Evolutionary conservation across 2,888 invertebrate species (phyloP), one percentile per base, ranked within the genome.

Genomic region (Euspilapteryx auroguttella): DNA sequence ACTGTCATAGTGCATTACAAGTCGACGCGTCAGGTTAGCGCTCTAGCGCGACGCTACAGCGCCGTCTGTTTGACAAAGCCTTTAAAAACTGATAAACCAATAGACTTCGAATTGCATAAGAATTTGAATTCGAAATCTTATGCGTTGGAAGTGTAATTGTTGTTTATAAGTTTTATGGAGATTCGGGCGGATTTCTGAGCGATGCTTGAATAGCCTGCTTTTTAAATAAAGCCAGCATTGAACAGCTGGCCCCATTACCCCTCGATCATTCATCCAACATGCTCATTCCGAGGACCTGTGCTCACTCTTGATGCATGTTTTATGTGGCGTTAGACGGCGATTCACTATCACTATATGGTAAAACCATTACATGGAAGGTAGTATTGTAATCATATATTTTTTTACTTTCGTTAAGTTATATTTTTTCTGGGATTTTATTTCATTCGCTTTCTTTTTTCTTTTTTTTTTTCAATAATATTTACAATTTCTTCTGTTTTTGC

Each of bases 331-430:
- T 13, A 23, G 37, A 39, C 47, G 48, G 49, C 57, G 53, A 58
- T 55, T 64, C 61, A 64, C 65, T 55, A 50, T 55, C 57, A 58
- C 55, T 47, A 56, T 53, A 64, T 58, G 73, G 71, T 69, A 63
- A 69, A 61, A 64, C 56, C 61, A 63, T 59, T 51, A 56, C 50
- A 58, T 51, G 49, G 42, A 68, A 75, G 75, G 75, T 75, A 75
- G 68, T 73, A 71, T 69, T 61, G 69, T 59, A 57, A 55, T 43
- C 36, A 45, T 64, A 62, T 44, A 65, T 64, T 68, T 56, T 56
- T 43, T 52, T 55, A n/a, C n/a, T n/a, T n/a, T n/a, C n/a, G n/a
- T 50, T 59, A 53, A 47, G 47, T 54, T 41, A 53, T 44, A 49
- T 49, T 46, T 42, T 39, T 35, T 31, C 36, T 54, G 49, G 41